Percentiles rank a stretch among this genome's conserved stretches.
Conservation (phyloP, 2,113 vertebrate species). For the Scomber japonicus region DNA sequence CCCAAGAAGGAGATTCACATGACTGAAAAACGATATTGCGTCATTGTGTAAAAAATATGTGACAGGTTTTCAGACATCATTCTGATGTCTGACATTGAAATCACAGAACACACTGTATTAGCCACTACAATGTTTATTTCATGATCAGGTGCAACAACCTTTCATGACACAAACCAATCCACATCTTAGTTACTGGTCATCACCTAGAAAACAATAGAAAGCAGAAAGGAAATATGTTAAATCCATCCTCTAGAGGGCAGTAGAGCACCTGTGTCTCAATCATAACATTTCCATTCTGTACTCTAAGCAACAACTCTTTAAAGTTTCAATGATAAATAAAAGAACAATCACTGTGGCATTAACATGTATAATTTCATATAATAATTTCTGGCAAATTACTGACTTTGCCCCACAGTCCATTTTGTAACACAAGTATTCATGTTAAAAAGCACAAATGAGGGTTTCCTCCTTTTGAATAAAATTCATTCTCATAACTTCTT, state of each 20-base stretch:
- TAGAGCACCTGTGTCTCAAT: background rate
- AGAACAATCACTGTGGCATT: background rate
- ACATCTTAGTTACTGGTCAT: conserved; percentile 78
- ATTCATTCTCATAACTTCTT: background rate
- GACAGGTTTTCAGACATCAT: background rate
- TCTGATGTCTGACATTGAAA: background rate
- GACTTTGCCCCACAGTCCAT: no score
- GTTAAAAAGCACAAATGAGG: background rate
- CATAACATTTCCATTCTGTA: background rate
- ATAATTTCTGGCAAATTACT: background rate
- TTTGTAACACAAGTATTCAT: no score
- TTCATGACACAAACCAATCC: background rate
- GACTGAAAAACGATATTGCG: background rate
- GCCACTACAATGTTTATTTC: conserved; percentile 44
- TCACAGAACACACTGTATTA: background rate
- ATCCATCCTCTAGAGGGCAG: background rate
- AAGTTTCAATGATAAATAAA: background rate
- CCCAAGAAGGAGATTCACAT: no score
- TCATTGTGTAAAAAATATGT: no score
- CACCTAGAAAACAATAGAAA: conserved; percentile 68
- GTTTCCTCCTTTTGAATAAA: background rate
- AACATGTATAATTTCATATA: background rate
- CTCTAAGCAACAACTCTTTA: background rate
- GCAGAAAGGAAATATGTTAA: background rate
- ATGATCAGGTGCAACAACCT: conserved; percentile 3